Evolutionary conservation across 2,797 vertebrate species (phyloP), one percentile per base, ranked within the genome.

Genomic region (Gila robusta): DNA sequence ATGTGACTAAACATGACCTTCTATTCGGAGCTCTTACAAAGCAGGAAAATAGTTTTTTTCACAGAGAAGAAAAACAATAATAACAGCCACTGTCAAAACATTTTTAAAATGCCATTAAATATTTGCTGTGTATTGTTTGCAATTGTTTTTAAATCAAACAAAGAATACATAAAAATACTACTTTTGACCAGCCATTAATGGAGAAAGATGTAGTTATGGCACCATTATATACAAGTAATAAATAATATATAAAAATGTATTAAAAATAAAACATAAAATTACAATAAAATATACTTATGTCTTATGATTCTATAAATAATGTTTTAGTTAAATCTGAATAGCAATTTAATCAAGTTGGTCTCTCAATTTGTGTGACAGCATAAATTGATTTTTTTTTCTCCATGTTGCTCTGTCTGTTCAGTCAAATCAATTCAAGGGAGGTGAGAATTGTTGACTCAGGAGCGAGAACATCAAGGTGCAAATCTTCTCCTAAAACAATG

Each of bases 381-480:
- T 67, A 32, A 39, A 21, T 72, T 21, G 9, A 23, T 5, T 49
- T 16, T 19, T 19, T 19, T 5, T 35, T n/a, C 14, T n/a, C 12
- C 3, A 26, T n/a, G 52, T 37, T 37, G 21, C 37, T 76, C 81
- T 83, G 39, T 79, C n/a, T n/a, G n/a, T n/a, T 39, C 72, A 64
- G 72, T 82, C 5, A 26, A 81, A 77, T 77, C 39, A 70, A 16
- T 71, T 81, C 12, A 52, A 49, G 41, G 6, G 71, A 77, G 6
- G 49, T 69, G 78, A 69, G 37, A 85, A 71, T 14, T 56, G 70
- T 56, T 84, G 64, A 84, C 49, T 71, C 83, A 62, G 32, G 54
- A 56, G 83, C 2, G 79, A 77, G 64, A 88, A 88, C 41, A 78
- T 32, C 56, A 66, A 81, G 52, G 66, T 59, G 62, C 39, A 47